Evolutionary conservation across 2,888 invertebrate species (phyloP), one percentile per base, ranked within the genome.

Genomic region (Acanthosepion lycidas): DNA sequence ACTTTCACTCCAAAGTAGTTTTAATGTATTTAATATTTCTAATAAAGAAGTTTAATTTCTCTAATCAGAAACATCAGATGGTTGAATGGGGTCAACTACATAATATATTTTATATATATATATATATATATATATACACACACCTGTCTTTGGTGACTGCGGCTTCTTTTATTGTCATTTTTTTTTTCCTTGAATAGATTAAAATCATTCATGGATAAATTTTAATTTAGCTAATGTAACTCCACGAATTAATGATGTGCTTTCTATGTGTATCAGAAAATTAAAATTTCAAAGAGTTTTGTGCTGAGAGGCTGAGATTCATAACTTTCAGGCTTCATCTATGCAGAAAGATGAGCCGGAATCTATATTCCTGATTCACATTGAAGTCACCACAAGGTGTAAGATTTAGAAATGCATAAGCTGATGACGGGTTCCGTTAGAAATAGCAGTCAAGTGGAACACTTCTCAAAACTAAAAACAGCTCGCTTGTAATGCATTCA

Each of bases 241-340:
- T 78, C n/a, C 33, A 78, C 12, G 9, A 78, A n/a, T 78, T 78
- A 78, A 78, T 78, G 78, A 78, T 18, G 18, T 78, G 12, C n/a
- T 33, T 33, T 9, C n/a, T 12, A n/a, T 78, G n/a, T 33, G n/a
- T 78, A 78, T n/a, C 3, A 78, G n/a, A 78, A 78, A 78, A 78
- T n/a, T 78, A n/a, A n/a, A 78, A 78, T 78, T 78, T 78, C 78
- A 78, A 78, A 78, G 78, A 78, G 78, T 33, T n/a, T 78, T n/a
- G 12, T n/a, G n/a, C 23, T n/a, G n/a, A 78, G 12, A 4, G 12
- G n/a, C 33, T 9, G 12, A 78, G n/a, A 78, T 78, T 33, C 78
- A n/a, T 12, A n/a, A 78, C 78, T 78, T 78, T 78, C n/a, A 78
- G 18, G 78, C 12, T 78, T 18, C 78, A n/a, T 78, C n/a, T n/a